A percentile compares a stretch with the other conserved stretches of the same genome.
These are phyloP conservation scores for Acleris sparsana DNA, from an alignment of 2,888 invertebrate species.

Conservation along the genomic window DNA sequence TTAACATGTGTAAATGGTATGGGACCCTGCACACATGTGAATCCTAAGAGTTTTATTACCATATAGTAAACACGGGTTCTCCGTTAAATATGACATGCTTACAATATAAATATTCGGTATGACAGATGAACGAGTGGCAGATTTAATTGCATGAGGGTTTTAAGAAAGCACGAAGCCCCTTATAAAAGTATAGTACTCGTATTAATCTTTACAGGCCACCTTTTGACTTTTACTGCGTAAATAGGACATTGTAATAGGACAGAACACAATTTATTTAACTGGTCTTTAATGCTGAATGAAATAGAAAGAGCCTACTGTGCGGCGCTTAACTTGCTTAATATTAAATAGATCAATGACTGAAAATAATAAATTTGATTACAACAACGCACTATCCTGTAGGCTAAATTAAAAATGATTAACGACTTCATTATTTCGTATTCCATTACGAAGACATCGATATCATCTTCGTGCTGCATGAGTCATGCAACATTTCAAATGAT, in stretches of 20 bases:
- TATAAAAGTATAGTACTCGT: background rate
- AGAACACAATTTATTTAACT: background rate
- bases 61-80: too few relatives aligned
- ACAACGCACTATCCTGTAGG: background rate
- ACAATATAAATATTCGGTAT: too few relatives aligned
- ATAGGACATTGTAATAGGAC: background rate
- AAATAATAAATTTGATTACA: background rate
- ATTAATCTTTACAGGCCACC: background rate
- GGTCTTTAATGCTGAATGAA: background rate
- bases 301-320: background rate
- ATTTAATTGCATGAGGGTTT: too few relatives aligned
- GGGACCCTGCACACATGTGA: too few relatives aligned
- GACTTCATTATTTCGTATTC: background rate
- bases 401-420: background rate
- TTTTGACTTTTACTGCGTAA: conserved; percentile 8
- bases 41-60: too few relatives aligned
- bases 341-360: background rate
- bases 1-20: too few relatives aligned
- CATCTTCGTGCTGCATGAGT: conserved; percentile 5
- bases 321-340: too few relatives aligned
- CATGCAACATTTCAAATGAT: conserved; percentile 11
- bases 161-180: too few relatives aligned
- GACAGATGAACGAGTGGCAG: too few relatives aligned
- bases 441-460: conserved; percentile 10
- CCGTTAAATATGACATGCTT: too few relatives aligned